phyloP scores from a whole-genome alignment of 1,140 invertebrate genomes.

The Temnothorax longispinosus region DNA sequence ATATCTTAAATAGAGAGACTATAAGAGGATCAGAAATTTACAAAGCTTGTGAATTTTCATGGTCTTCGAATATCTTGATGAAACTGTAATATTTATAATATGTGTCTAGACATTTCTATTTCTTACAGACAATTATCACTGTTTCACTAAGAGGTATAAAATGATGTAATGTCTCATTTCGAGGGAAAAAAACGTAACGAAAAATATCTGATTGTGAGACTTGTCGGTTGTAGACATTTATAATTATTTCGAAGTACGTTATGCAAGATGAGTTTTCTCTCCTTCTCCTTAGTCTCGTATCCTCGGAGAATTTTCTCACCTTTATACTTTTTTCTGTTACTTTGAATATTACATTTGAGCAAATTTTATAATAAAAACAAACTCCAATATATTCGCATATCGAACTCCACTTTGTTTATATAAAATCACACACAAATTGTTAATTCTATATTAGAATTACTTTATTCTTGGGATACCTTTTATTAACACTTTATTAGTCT shows the following conservation, averaged over 20 bases:
- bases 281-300: background rate
- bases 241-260: conserved; percentile 28
- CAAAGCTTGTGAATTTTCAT: background rate
- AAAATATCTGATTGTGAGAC: background rate
- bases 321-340: background rate
- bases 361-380: conserved; percentile 5
- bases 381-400: background rate
- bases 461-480: background rate
- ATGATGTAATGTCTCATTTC: background rate
- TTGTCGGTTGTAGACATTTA: background rate
- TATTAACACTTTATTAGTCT: conserved; percentile 20
- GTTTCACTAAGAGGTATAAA: background rate
- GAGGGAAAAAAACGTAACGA: background rate
- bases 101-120: background rate
- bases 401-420: background rate
- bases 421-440: background rate
- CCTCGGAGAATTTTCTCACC: background rate
- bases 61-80: background rate
- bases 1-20: background rate
- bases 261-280: background rate
- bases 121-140: background rate
- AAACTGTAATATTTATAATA: background rate
- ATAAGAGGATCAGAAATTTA: background rate
- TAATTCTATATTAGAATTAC: background rate
- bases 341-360: background rate